Conservation (phyloP, 2,797 vertebrate species). For the Morelia viridis region DNA sequence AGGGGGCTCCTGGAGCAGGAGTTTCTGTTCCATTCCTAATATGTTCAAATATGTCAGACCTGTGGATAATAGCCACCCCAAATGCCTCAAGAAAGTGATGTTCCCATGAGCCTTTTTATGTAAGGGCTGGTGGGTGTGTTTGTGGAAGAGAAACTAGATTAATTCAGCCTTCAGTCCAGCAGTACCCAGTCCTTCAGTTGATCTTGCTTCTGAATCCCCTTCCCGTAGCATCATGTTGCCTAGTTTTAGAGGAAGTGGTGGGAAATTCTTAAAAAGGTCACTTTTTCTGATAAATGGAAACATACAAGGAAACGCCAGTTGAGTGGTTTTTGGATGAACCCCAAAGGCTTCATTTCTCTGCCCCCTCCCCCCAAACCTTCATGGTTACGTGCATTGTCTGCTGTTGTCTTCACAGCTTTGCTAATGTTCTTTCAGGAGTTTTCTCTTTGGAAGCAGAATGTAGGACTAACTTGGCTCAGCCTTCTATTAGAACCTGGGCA, state of each 20-base stretch:
- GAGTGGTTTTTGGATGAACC: background rate
- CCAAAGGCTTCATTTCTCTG: background rate
- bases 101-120: background rate
- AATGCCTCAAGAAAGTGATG: background rate
- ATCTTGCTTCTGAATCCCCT: background rate
- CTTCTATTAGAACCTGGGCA: background rate
- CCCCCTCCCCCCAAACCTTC: background rate
- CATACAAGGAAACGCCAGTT: background rate
- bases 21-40: too few relatives aligned
- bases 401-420: background rate
- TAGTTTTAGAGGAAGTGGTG: background rate
- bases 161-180: background rate
- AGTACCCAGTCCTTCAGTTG: background rate
- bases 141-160: background rate
- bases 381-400: background rate
- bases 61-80: background rate
- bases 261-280: background rate
- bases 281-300: accelerated
- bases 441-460: background rate
- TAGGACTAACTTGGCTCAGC: too few relatives aligned
- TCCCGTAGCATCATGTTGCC: background rate
- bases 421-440: background rate
- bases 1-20: background rate
- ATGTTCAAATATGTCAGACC: background rate
- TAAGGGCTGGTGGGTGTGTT: background rate